Conservation (phyloP, 1,140 invertebrate genomes). For the Lamellibrachia luymesi region DNA sequence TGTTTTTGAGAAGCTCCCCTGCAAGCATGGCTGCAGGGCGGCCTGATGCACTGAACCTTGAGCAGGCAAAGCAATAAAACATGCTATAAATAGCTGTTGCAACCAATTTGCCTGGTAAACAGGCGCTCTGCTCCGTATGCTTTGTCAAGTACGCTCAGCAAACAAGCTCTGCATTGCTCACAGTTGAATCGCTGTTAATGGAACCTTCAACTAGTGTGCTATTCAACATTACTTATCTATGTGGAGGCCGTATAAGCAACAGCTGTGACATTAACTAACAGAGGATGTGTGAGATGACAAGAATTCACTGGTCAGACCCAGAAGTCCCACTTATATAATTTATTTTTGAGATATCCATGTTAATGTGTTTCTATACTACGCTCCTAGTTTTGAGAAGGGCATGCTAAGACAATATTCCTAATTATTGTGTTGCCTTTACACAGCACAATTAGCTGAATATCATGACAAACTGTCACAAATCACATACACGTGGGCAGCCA, state of each 20-base stretch:
- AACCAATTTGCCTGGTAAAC: constrained; percentile 4
- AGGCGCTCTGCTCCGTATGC: neutral
- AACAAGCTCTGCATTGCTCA: neutral
- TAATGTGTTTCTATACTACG: neutral
- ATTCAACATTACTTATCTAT: constrained; percentile 1
- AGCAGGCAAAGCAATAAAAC: constrained; percentile 4
- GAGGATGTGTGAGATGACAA: neutral
- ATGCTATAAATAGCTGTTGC: neutral
- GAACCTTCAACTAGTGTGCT: neutral
- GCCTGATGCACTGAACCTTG: neutral
- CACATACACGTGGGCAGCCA: neutral
- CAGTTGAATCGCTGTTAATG: neutral
- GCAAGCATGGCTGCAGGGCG: neutral
- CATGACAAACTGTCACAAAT: neutral
- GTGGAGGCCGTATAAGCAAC: neutral
- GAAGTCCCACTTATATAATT: neutral
- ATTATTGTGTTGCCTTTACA: neutral
- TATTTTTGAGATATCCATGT: neutral
- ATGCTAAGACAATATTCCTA: neutral
- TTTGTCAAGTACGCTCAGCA: neutral
- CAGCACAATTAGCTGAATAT: neutral
- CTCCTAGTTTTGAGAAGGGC: neutral
- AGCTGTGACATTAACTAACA: neutral
- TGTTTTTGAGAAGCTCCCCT: neutral
- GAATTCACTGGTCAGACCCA: neutral